Percentiles rank a stretch among this genome's conserved stretches.
These are phyloP conservation scores for Chrysotoxum bicinctum DNA, from an alignment of 2,888 invertebrate species.

Conservation along the genomic window DNA sequence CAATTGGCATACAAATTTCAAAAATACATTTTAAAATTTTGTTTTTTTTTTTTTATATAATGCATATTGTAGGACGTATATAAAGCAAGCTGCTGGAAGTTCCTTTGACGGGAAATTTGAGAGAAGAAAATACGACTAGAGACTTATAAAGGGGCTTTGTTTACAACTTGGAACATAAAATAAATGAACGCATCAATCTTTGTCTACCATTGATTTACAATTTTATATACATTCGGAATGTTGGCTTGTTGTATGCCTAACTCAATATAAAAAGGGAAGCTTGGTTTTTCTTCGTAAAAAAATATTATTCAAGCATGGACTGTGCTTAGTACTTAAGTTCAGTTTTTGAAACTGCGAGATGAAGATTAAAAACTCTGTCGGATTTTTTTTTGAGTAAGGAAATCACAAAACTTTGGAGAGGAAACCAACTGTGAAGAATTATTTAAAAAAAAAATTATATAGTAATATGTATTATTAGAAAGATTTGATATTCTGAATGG, in stretches of 20 bases:
- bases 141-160: neutral
- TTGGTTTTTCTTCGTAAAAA: too few relatives aligned
- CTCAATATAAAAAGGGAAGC: too few relatives aligned
- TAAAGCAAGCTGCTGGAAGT: constrained; percentile 3
- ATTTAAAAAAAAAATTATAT: too few relatives aligned
- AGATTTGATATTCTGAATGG: too few relatives aligned
- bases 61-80: neutral
- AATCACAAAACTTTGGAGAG: too few relatives aligned
- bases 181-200: neutral
- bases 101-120: constrained; percentile 1
- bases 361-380: too few relatives aligned
- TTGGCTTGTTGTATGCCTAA: neutral
- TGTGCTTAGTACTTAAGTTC: too few relatives aligned
- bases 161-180: neutral
- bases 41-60: constrained; percentile 1
- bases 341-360: too few relatives aligned
- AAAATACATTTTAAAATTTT: neutral
- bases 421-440: too few relatives aligned
- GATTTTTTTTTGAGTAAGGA: too few relatives aligned
- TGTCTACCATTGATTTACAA: neutral
- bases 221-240: neutral
- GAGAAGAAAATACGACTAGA: constrained; percentile 19
- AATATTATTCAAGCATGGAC: too few relatives aligned
- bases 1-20: constrained; percentile 15
- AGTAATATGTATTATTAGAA: too few relatives aligned